Evolutionary conservation across 2,113 vertebrate genomes (phyloP).

Genomic region (Nesogale talazaci): DNA sequence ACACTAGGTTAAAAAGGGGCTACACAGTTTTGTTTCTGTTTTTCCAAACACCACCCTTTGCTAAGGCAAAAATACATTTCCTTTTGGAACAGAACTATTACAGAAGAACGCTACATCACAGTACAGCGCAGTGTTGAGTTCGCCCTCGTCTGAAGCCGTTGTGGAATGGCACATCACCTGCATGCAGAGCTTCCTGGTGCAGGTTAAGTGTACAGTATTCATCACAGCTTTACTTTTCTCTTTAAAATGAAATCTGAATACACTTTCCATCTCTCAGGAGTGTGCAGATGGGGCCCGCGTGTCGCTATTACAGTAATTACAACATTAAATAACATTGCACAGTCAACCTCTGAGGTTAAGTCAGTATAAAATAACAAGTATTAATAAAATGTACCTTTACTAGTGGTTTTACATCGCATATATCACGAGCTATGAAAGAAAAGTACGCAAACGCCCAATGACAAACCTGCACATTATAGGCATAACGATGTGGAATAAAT

Average conservation of each 20-base stretch:
- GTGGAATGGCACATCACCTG: slow-evolving; percentile 79
- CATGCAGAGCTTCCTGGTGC: slow-evolving; percentile 77
- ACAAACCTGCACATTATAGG: slow-evolving; percentile 94
- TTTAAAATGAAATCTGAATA: slow-evolving; percentile 82
- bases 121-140: slow-evolving; percentile 85
- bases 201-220: slow-evolving; percentile 80
- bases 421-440: slow-evolving; percentile 88
- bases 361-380: slow-evolving; percentile 90
- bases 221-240: slow-evolving; percentile 84
- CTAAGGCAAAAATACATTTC: slow-evolving; percentile 91
- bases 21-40: slow-evolving; percentile 80
- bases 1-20: slow-evolving; percentile 85
- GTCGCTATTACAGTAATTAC: slow-evolving; percentile 89
- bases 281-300: slow-evolving; percentile 86
- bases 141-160: slow-evolving; percentile 82
- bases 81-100: slow-evolving; percentile 87
- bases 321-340: slow-evolving; percentile 92
- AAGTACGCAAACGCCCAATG: slow-evolving; percentile 92
- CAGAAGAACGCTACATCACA: slow-evolving; percentile 89
- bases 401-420: slow-evolving; percentile 88
- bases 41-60: slow-evolving; percentile 85
- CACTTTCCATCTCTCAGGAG: slow-evolving; percentile 85
- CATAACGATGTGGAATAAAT: slow-evolving; percentile 93
- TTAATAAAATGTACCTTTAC: slow-evolving; percentile 91
- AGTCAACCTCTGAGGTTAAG: slow-evolving; percentile 90